These are phyloP conservation scores for Nasonia giraulti DNA, from an alignment of 1,140 invertebrate species.

Conservation along the genomic window DNA sequence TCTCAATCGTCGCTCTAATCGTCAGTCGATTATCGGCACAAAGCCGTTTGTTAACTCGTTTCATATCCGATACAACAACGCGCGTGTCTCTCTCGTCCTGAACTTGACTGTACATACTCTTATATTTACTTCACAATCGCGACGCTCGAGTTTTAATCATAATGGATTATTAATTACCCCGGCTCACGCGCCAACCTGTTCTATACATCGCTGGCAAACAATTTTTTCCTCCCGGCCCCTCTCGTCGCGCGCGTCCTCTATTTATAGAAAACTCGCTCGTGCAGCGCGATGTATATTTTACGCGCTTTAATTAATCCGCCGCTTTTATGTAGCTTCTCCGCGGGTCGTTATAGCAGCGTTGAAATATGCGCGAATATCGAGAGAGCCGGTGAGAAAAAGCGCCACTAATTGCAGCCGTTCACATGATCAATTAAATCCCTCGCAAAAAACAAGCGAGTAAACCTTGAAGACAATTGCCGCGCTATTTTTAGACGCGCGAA, in stretches of 20 bases:
- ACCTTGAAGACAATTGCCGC: slow-evolving; percentile 13
- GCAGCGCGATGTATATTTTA: background rate
- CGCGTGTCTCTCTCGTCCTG: background rate
- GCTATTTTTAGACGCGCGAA: background rate
- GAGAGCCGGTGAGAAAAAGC: background rate
- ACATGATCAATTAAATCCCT: slow-evolving; percentile 1
- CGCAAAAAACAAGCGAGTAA: background rate
- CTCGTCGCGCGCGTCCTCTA: background rate
- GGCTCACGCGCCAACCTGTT: background rate
- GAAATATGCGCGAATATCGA: background rate
- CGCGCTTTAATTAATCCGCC: background rate
- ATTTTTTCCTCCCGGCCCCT: background rate
- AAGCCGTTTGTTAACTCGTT: background rate
- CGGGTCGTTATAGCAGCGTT: background rate
- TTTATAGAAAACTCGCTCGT: slow-evolving; percentile 5
- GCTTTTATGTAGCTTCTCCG: background rate
- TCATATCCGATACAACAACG: background rate
- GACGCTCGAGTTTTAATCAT: background rate
- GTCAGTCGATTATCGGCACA: background rate
- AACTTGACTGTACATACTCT: background rate
- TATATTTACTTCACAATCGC: too few relatives aligned
- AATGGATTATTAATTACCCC: background rate
- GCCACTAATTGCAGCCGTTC: background rate
- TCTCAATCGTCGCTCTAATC: background rate
- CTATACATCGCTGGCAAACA: background rate